Conservation (phyloP, 2,113 vertebrate species). For the Hippoglossus stenolepis region DNA sequence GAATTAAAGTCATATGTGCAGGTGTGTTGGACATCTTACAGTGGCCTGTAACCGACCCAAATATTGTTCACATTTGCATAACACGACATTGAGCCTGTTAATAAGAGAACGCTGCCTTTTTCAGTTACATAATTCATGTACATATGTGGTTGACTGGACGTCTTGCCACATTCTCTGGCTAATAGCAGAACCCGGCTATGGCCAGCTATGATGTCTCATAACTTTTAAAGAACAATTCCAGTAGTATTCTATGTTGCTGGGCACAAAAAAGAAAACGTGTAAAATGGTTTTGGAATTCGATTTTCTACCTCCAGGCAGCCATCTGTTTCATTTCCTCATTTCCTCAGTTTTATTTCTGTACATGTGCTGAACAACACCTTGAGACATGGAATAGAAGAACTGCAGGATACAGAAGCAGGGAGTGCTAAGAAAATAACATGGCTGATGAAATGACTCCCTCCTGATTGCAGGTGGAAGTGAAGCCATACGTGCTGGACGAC, state of each 20-base stretch:
- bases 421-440: not conserved
- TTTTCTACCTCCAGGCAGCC: not conserved
- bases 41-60: constrained; percentile 1
- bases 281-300: not conserved
- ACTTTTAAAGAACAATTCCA: too few relatives aligned
- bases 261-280: not conserved
- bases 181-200: too few relatives aligned
- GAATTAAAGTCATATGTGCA: constrained; percentile 10
- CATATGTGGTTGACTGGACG: not conserved
- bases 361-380: not conserved
- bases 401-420: not conserved
- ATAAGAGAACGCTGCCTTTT: not conserved
- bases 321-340: not conserved
- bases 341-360: not conserved
- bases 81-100: not conserved
- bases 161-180: not conserved
- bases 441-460: not conserved
- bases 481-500: constrained; percentile 99
- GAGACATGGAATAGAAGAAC: not conserved
- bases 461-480: constrained; percentile 95
- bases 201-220: too few relatives aligned
- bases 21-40: not conserved
- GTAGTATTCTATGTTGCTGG: not conserved
- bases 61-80: constrained; percentile 10
- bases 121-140: constrained; percentile 49